phyloP scores from a whole-genome alignment of 2,113 vertebrate genomes.

The Crotalus viridis region DNA sequence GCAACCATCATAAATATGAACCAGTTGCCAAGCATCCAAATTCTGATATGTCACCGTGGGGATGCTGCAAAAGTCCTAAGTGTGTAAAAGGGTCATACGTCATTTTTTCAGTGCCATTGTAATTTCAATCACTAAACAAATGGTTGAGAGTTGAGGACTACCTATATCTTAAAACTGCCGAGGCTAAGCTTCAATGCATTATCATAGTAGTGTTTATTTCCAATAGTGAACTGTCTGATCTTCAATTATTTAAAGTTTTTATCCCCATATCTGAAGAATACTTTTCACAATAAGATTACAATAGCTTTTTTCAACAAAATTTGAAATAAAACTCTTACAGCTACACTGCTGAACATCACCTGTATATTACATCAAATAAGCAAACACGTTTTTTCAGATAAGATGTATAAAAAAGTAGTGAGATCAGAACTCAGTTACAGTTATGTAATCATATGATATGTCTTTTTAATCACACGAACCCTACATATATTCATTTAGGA shows the following conservation, averaged over 20 bases:
- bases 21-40: too few relatives aligned
- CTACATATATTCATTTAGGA: conserved; percentile 1
- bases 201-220: background rate
- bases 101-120: too few relatives aligned
- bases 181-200: background rate
- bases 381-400: background rate
- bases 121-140: too few relatives aligned
- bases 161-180: too few relatives aligned
- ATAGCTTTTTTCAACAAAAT: background rate
- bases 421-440: background rate
- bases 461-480: background rate
- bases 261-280: background rate
- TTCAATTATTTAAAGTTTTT: background rate
- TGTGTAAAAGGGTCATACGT: too few relatives aligned
- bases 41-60: too few relatives aligned
- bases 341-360: background rate
- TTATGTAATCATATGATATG: background rate
- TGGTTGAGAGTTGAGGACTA: too few relatives aligned
- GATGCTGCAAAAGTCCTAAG: too few relatives aligned
- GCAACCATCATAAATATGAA: too few relatives aligned
- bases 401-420: conserved; percentile 2
- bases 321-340: background rate
- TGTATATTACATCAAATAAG: conserved; percentile 2
- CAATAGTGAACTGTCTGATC: background rate
- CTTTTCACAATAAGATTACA: background rate